Evolutionary conservation across 2,888 invertebrate genomes (phyloP), one percentile per base, ranked within the genome.

Genomic region (Xanthia icteritia): DNA sequence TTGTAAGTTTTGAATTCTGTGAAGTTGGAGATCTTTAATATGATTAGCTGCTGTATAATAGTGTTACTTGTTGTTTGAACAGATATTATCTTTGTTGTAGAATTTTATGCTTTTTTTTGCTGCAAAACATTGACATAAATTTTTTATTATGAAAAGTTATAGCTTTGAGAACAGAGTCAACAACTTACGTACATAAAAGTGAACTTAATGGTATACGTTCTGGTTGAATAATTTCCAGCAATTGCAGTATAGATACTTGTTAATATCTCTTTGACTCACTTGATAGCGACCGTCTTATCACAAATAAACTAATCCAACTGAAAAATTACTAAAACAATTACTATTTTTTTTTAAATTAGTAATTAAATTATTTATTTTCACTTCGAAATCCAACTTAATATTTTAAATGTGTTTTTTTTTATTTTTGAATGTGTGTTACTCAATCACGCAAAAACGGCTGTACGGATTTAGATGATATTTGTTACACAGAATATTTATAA

Each of bases 1-100:
- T 86, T 88, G 88, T 89, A 85, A 86, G 86, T 89, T 88, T 82
- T 72, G 81, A 82, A 81, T 81, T 72, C 65, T 79, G 42, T 36
- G 51, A 73, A 79, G 61, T 63, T 81, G 56, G 69, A 77, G 75
- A 73, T 79, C 76, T 83, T 71, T 76, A 72, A 79, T 86, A 83
- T 71, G 79, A 86, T 83, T 71, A 78, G 82, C 64, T 82, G 63
- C 60, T 81, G 74, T 27, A 65, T 64, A 73, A 70, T 65, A 27
- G 82, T 72, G 31, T 83, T 45, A 79, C 39, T 76, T 48, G 65
- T 51, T 81, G 9, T 51, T 77, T 48, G 51, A 75, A 45, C 11
- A 15, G 17, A 54, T 45, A 54, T 58, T 63, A 56, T n/a, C 17
- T 45, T 54, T 65, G 51, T 20, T 31, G 76, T 23, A 36, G 27